Percentiles rank a stretch among this genome's conserved stretches.
Evolutionary conservation across 2,797 vertebrate species (phyloP).

Genomic region (Premnoplex brunnescens): DNA sequence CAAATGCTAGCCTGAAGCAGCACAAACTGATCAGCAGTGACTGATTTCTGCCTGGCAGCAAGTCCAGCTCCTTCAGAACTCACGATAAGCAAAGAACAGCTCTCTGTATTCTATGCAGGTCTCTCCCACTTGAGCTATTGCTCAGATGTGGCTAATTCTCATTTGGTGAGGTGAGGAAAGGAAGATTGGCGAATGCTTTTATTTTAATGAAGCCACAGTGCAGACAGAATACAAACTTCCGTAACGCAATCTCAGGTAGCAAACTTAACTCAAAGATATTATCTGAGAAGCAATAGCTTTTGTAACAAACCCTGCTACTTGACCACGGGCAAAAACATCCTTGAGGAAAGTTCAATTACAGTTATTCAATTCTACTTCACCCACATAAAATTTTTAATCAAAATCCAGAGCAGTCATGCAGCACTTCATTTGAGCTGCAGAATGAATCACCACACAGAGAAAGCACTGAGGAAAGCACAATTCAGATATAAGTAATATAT

Average conservation of each 20-base stretch:
- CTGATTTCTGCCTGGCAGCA: background rate
- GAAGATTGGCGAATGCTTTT: background rate
- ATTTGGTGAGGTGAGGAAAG: background rate
- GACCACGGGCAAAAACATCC: background rate
- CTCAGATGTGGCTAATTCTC: background rate
- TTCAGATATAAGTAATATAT: background rate
- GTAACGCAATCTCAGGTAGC: background rate
- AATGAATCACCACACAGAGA: conserved; percentile 34
- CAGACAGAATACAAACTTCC: background rate
- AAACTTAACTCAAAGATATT: background rate
- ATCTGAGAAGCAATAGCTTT: background rate
- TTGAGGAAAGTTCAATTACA: conserved; percentile 31
- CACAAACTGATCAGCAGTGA: background rate
- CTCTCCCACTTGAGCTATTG: background rate
- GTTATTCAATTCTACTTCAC: conserved; percentile 27
- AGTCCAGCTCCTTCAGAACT: background rate
- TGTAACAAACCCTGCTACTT: background rate
- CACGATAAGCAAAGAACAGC: background rate
- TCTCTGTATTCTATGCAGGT: background rate
- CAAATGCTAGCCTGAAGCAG: fast-evolving
- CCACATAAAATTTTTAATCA: conserved; percentile 48
- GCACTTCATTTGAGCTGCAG: conserved; percentile 33
- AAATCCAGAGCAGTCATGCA: conserved; percentile 46
- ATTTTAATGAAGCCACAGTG: background rate
- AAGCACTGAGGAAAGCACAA: conserved; percentile 28